These are phyloP conservation scores for Coregonus clupeaformis DNA, from an alignment of 2,113 vertebrate species.

Conservation along the genomic window DNA sequence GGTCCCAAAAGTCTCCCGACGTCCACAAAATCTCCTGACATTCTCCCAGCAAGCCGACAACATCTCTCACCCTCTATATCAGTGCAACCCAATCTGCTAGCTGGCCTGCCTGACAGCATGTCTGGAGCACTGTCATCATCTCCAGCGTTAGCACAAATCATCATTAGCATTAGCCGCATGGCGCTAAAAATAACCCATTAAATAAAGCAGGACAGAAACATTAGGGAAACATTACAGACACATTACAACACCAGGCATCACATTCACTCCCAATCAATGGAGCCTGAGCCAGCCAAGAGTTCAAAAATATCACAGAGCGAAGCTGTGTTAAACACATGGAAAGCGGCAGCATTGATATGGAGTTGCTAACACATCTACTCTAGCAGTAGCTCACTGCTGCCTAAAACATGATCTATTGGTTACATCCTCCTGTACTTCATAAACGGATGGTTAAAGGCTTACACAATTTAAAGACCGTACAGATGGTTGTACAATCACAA, in stretches of 20 bases:
- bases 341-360: not conserved
- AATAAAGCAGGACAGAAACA: slow-evolving; percentile 59
- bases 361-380: too few species aligned
- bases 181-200: slow-evolving; percentile 61
- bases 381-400: too few species aligned
- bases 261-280: slow-evolving; percentile 57
- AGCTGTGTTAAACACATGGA: not conserved
- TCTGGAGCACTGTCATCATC: slow-evolving; percentile 45
- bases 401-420: too few species aligned
- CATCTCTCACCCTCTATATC: not conserved
- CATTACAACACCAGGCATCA: slow-evolving; percentile 55
- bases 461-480: too few species aligned
- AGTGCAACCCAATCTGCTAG: not conserved
- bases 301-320: slow-evolving; percentile 7
- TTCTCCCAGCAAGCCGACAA: not conserved
- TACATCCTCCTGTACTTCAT: too few species aligned
- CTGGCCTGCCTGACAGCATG: slow-evolving; percentile 29
- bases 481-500: too few species aligned
- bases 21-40: too few species aligned
- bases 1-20: too few species aligned
- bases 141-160: too few species aligned
- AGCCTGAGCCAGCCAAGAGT: slow-evolving; percentile 46
- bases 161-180: slow-evolving; percentile 35
- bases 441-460: too few species aligned
- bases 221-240: slow-evolving; percentile 64